A percentile compares a stretch with the other conserved stretches of the same genome.
These are phyloP conservation scores for Allolobophora icterica DNA, from an alignment of 2,888 invertebrate species.

Conservation along the genomic window DNA sequence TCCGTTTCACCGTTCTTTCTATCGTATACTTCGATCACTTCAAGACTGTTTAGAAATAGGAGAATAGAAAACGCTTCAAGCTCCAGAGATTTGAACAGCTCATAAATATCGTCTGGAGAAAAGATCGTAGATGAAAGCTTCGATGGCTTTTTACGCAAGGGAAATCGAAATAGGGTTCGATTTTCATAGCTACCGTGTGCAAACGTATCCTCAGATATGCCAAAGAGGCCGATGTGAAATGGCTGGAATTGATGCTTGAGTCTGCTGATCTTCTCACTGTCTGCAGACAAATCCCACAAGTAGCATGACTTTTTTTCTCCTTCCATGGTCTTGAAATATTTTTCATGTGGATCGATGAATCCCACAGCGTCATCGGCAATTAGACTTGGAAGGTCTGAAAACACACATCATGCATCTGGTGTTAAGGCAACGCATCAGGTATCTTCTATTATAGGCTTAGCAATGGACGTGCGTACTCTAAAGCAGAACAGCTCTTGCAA, in stretches of 20 bases:
- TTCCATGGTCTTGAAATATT: slow-evolving; percentile 43
- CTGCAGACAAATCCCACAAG: slow-evolving; percentile 35
- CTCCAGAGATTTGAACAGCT: slow-evolving; percentile 46
- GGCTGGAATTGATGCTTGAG: slow-evolving; percentile 54
- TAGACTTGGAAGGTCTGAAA: slow-evolving; percentile 50
- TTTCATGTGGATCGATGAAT: slow-evolving; percentile 56
- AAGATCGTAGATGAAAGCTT: slow-evolving; percentile 27
- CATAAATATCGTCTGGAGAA: slow-evolving; percentile 27
- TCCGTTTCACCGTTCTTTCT: slow-evolving; percentile 34
- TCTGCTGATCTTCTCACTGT: slow-evolving; percentile 20
- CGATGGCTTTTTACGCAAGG: slow-evolving; percentile 47
- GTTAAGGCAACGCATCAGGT: too few species aligned
- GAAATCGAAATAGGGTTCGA: slow-evolving; percentile 60
- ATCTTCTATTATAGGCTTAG: too few species aligned
- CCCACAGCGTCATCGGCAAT: slow-evolving; percentile 55
- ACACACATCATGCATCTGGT: too few species aligned
- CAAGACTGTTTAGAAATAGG: slow-evolving; percentile 56
- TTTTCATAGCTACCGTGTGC: slow-evolving; percentile 43
- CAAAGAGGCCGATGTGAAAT: slow-evolving; percentile 52
- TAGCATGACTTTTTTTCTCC: slow-evolving; percentile 22
- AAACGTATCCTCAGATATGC: slow-evolving; percentile 45
- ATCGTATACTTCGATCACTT: slow-evolving; percentile 53
- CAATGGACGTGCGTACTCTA: too few species aligned
- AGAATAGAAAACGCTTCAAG: slow-evolving; percentile 53
- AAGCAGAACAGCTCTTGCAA: too few species aligned